These are phyloP conservation scores for Parasteatoda lunata DNA, from an alignment of 2,888 invertebrate genomes.

Conservation along the genomic window DNA sequence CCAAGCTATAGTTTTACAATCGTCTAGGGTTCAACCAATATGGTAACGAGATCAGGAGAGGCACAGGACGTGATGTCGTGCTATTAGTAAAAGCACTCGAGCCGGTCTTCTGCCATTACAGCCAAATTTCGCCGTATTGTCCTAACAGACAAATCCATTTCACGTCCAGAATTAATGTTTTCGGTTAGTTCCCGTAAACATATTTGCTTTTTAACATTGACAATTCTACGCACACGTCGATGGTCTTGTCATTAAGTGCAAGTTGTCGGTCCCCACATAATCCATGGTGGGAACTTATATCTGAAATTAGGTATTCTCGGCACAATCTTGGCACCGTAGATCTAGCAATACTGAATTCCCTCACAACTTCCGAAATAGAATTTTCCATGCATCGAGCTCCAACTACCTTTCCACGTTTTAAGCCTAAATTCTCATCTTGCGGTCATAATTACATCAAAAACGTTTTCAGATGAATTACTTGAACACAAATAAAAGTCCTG, in stretches of 20 bases:
- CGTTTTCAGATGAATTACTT: not conserved
- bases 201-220: not conserved
- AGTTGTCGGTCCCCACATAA: not conserved
- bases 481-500: constrained; percentile 6
- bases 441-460: not conserved
- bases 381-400: not conserved
- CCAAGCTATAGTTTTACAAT: not conserved
- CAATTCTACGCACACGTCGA: not conserved
- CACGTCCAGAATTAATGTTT: not conserved
- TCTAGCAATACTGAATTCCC: constrained; percentile 6
- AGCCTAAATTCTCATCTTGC: not conserved
- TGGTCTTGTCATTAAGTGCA: not conserved
- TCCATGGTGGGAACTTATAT: not conserved
- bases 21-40: not conserved
- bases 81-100: not conserved
- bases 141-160: not conserved
- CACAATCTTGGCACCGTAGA: not conserved
- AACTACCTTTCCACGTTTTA: not conserved
- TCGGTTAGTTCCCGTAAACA: not conserved
- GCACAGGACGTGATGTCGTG: too few relatives aligned
- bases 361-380: constrained; percentile 11
- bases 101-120: not conserved
- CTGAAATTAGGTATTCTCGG: not conserved
- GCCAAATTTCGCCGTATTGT: not conserved
- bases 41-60: not conserved